A percentile compares a stretch with the other conserved stretches of the same genome.
Evolutionary conservation across 1,140 invertebrate genomes (phyloP).

Genomic region (Drosophila repleta): DNA sequence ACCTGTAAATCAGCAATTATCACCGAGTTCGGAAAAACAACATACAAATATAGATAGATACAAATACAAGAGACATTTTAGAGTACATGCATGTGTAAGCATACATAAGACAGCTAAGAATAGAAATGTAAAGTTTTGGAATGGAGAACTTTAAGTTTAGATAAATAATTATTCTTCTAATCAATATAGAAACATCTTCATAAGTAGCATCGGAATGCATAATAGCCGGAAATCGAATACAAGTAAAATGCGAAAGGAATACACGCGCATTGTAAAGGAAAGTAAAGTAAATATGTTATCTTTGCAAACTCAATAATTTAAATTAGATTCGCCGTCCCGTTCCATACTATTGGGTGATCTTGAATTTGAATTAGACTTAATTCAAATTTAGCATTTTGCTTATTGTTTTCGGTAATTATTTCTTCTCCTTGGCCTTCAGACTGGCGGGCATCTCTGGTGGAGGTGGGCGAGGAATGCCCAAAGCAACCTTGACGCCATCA

Average conservation of each 20-base stretch:
- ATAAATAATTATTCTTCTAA: slow-evolving; percentile 37
- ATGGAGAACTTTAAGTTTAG: slow-evolving; percentile 47
- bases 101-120: not conserved
- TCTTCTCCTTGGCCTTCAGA: slow-evolving; percentile 91
- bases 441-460: slow-evolving; percentile 99
- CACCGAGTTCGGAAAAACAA: slow-evolving; percentile 48
- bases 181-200: slow-evolving; percentile 19
- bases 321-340: slow-evolving; percentile 17
- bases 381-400: slow-evolving; percentile 18
- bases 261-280: no score
- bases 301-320: slow-evolving; percentile 34
- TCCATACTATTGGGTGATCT: slow-evolving; percentile 8
- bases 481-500: slow-evolving; percentile 96
- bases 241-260: no score
- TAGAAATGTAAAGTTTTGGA: slow-evolving; percentile 20
- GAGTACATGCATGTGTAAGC: slow-evolving; percentile 8
- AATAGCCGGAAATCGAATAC: no score
- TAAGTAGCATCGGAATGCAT: no score
- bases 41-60: slow-evolving; percentile 53
- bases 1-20: slow-evolving; percentile 34
- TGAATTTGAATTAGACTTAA: slow-evolving; percentile 20
- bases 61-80: slow-evolving; percentile 29
- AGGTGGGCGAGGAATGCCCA: slow-evolving; percentile 97
- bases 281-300: slow-evolving; percentile 26
- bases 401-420: slow-evolving; percentile 20